Conservation (phyloP, 1,140 invertebrate genomes). For the Platyscapa corneri region DNA sequence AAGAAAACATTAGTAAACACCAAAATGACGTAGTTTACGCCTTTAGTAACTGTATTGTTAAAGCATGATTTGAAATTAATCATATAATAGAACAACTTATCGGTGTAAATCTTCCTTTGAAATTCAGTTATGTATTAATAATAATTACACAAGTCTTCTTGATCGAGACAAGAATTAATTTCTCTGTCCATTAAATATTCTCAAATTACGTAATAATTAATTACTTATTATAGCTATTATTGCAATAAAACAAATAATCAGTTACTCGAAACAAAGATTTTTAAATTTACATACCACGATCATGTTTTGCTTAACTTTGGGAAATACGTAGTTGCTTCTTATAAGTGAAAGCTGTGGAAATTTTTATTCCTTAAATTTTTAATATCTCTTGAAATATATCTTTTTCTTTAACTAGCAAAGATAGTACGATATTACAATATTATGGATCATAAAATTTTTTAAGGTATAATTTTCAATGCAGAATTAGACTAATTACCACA, state of each 20-base stretch:
- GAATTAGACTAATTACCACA: no score
- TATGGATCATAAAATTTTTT: no score
- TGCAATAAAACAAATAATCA: slow-evolving; percentile 27
- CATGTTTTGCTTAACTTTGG: not conserved
- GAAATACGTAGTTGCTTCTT: not conserved
- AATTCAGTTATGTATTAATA: slow-evolving; percentile 2
- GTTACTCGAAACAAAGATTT: not conserved
- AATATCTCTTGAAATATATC: not conserved
- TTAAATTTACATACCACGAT: slow-evolving; percentile 19
- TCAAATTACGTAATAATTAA: not conserved
- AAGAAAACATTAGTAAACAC: not conserved
- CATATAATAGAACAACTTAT: not conserved
- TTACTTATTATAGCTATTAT: slow-evolving; percentile 2
- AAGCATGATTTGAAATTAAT: slow-evolving; percentile 10
- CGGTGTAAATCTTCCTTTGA: not conserved
- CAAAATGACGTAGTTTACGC: not conserved
- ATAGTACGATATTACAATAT: no score
- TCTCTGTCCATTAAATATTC: not conserved
- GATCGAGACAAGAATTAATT: not conserved
- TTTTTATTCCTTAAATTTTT: not conserved
- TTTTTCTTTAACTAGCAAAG: no score
- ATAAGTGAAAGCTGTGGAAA: slow-evolving; percentile 1
- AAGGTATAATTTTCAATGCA: no score
- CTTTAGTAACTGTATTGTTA: slow-evolving; percentile 9
- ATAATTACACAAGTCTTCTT: not conserved